These are phyloP conservation scores for Crossocerus cetratus DNA, from an alignment of 2,888 invertebrate species.

Conservation along the genomic window DNA sequence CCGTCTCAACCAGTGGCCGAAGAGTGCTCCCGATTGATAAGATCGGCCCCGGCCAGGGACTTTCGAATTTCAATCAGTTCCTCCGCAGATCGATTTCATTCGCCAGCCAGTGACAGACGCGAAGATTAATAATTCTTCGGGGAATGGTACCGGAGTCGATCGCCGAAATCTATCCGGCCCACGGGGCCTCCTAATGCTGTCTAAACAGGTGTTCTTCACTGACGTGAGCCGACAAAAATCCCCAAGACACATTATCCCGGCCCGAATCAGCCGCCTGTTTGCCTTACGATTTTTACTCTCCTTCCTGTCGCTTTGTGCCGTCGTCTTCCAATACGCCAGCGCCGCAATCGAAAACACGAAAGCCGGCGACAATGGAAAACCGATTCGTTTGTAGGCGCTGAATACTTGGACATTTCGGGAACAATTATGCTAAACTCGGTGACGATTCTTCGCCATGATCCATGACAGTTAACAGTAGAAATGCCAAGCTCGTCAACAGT, in stretches of 20 bases:
- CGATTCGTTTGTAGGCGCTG: no score
- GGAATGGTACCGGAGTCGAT: no score
- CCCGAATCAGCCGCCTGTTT: constrained; percentile 4
- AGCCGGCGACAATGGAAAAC: no score
- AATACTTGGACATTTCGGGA: no score
- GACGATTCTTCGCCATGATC: no score
- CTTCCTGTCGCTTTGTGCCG: no score
- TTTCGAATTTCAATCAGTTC: constrained; percentile 21
- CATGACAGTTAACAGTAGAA: no score
- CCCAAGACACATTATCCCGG: constrained; percentile 2
- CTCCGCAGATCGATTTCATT: constrained; percentile 4
- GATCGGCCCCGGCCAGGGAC: constrained; percentile 15
- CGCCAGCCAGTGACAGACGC: not conserved
- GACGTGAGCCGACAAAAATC: constrained; percentile 19
- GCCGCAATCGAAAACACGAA: no score
- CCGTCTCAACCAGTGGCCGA: constrained; percentile 1
- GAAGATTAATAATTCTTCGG: not conserved
- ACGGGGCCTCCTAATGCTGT: constrained; percentile 6
- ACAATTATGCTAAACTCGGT: no score
- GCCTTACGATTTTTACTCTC: not conserved
- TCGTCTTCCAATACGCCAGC: no score
- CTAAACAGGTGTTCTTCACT: constrained; percentile 17
- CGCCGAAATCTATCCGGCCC: not conserved
- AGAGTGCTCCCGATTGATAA: constrained; percentile 27
- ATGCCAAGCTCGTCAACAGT: no score